Conservation (phyloP, 2,113 vertebrate species). For the Erythrocercus mccallii region DNA sequence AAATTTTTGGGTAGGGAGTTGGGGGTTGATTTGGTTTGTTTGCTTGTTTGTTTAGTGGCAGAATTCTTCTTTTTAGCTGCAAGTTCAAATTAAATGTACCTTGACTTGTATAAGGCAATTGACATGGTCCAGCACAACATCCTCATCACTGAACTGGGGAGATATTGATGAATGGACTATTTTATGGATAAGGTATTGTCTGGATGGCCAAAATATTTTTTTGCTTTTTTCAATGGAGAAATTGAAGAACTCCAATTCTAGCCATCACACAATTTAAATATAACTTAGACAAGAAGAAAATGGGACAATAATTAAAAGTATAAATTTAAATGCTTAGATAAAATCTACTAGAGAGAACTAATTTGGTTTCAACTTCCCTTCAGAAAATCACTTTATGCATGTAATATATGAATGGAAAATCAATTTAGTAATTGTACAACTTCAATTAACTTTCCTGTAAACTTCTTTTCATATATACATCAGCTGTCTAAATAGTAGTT, state of each 20-base stretch:
- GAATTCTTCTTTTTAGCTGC: background rate
- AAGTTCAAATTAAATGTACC: background rate
- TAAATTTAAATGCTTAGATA: background rate
- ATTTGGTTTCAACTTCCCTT: background rate
- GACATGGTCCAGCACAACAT: background rate
- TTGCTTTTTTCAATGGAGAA: background rate
- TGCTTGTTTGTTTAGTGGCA: background rate
- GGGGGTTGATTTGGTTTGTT: background rate
- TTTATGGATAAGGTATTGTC: background rate
- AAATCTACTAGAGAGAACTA: background rate
- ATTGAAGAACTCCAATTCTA: background rate
- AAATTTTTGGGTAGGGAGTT: background rate
- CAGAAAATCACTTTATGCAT: background rate
- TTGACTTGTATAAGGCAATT: background rate
- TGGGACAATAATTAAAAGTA: background rate
- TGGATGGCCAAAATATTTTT: background rate
- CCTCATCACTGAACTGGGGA: background rate
- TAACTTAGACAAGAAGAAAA: background rate
- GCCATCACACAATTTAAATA: background rate
- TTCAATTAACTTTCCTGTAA: background rate
- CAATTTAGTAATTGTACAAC: background rate
- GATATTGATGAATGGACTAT: background rate
- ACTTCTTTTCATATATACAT: background rate
- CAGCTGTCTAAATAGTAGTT: background rate
- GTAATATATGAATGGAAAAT: background rate